Conservation (phyloP, 2,888 invertebrate genomes). For the Schrankia costaestrigalis region DNA sequence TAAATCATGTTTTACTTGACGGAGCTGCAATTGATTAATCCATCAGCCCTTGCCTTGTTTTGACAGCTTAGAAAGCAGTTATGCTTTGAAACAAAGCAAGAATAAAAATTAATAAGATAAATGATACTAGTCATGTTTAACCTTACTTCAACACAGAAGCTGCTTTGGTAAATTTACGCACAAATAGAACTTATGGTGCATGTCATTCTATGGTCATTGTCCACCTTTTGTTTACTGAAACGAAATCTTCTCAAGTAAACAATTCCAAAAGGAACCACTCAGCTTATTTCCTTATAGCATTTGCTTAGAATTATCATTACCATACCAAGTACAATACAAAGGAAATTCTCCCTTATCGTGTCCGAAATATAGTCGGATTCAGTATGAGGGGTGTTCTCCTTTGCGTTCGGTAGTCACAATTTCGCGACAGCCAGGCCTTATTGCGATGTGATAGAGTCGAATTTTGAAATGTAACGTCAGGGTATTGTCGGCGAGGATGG, state of each 20-base stretch:
- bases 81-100: too few species aligned
- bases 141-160: too few species aligned
- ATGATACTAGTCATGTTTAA: too few species aligned
- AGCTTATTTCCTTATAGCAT: conserved; percentile 67
- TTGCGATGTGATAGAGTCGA: conserved; percentile 40
- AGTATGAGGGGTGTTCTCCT: conserved; percentile 30
- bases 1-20: too few species aligned
- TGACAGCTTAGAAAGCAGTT: too few species aligned
- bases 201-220: conserved; percentile 30
- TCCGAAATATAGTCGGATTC: conserved; percentile 48
- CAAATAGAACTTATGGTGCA: too few species aligned
- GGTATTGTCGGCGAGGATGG: conserved; percentile 63
- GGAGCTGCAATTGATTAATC: too few species aligned
- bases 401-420: conserved; percentile 32
- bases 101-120: too few species aligned
- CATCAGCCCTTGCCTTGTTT: too few species aligned
- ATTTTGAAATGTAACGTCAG: conserved; percentile 40
- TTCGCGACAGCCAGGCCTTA: conserved; percentile 34
- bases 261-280: conserved; percentile 54
- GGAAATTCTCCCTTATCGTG: conserved; percentile 40
- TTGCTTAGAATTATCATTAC: conserved; percentile 72
- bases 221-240: conserved; percentile 37
- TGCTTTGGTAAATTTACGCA: too few species aligned
- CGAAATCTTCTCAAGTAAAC: conserved; percentile 47
- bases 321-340: conserved; percentile 39